Base-by-base conservation (phyloP, 2,888 invertebrate species). In the Pyrocoelia pectoralis region DNA sequence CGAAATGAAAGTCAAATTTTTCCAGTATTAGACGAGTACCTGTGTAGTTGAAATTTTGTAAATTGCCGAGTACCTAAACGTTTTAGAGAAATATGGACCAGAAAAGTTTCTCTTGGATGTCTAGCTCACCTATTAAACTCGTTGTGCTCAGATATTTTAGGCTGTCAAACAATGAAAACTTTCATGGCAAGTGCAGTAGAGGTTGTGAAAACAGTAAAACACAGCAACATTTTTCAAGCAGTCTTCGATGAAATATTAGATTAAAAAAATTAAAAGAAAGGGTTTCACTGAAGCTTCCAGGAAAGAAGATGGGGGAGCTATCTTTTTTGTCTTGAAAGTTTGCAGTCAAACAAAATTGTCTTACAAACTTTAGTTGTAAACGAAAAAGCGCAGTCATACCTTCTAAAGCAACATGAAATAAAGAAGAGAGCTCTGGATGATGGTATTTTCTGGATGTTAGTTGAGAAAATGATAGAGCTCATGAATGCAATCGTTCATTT, bases 81-180 rank as follows among this genome's bases (percentile, higher is more conserved):
- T 38, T 38, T 38, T 38, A 9, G 38, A 38, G 38, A 38, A 9
- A n/a, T 38, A 38, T 38, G 12, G 10, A 38, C 12, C 38, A 38
- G 38, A 38, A 9, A 38, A 38, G 38, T 38, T 38, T 38, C 38
- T 38, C 38, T 38, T 38, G 12, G 38, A 9, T 38, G 38, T n/a
- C 38, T 38, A 38, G 38, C 38, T 38, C 38, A 38, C 38, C 38
- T 38, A n/a, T 38, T 38, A 38, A 38, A 38, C 38, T 38, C 8
- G 24, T 24, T 24, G 24, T 24, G 24, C 24, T 24, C 24, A 24
- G 24, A 24, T 24, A 24, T 24, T 24, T 24, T 24, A 24, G 3
- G 24, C 24, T 24, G 24, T 38, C 38, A 38, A 38, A 38, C 38
- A 38, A 38, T 38, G 8, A 38, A 38, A 38, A 38, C 38, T 38